Evolutionary conservation across 2,113 vertebrate genomes (phyloP).

Genomic region (Corythornis vintsioides): DNA sequence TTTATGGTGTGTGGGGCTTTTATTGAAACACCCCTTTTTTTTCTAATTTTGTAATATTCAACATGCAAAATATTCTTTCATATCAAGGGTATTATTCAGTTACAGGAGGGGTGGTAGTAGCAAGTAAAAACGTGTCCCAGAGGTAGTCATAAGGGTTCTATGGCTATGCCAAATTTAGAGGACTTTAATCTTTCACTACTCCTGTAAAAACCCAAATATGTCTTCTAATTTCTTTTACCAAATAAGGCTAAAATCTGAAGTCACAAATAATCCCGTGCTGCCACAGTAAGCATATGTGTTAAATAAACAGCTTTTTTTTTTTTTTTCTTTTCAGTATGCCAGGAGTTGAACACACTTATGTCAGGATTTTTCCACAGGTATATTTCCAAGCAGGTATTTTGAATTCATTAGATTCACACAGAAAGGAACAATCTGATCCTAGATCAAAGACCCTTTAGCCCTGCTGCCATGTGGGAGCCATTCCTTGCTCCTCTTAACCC

Average conservation of each 20-base stretch:
- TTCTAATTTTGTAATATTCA: background rate
- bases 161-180: background rate
- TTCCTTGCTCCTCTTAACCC: background rate
- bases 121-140: background rate
- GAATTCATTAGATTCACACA: background rate
- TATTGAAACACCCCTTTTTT: background rate
- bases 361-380: background rate
- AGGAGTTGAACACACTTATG: background rate
- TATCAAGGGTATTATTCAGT: background rate
- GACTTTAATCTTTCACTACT: background rate
- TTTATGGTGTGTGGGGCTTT: background rate
- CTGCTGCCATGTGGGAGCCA: background rate
- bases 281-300: background rate
- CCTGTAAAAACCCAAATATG: background rate
- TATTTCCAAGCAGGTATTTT: background rate
- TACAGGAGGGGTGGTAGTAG: background rate
- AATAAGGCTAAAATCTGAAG: background rate
- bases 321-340: background rate
- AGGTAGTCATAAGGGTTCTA: background rate
- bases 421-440: background rate
- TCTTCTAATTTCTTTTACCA: background rate
- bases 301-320: background rate
- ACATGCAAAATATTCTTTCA: background rate
- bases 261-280: background rate
- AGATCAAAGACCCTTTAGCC: background rate